Percentiles rank a stretch among this genome's conserved stretches.
These are phyloP conservation scores for Myotis daubentonii DNA, from an alignment of 2,797 vertebrate species.

Conservation along the genomic window DNA sequence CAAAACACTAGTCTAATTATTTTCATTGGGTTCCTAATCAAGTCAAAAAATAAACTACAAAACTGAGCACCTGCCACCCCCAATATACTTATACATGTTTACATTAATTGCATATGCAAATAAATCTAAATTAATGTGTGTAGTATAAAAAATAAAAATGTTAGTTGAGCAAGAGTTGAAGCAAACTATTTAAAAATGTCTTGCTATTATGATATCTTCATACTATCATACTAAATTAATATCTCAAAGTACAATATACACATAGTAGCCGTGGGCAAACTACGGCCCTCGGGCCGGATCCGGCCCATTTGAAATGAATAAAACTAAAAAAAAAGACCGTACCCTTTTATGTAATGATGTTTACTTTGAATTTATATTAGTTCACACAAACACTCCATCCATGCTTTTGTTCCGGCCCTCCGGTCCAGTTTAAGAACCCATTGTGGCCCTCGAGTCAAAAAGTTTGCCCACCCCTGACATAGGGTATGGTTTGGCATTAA, in stretches of 20 bases:
- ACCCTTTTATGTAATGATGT: too few species aligned
- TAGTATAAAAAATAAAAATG: neutral
- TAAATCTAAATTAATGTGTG: conserved; percentile 7
- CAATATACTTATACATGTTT: neutral
- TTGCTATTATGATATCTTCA: neutral
- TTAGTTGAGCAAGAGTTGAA: neutral
- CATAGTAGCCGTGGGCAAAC: neutral
- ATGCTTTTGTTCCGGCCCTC: too few species aligned
- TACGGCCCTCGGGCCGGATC: too few species aligned
- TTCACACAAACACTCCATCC: too few species aligned
- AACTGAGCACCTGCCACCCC: neutral
- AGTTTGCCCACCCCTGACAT: neutral
- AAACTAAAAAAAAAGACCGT: too few species aligned
- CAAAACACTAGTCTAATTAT: neutral
- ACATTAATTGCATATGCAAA: neutral
- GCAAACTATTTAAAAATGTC: conserved; percentile 8
- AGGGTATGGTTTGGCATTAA: neutral
- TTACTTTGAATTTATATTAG: too few species aligned
- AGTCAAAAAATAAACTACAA: neutral
- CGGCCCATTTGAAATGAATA: too few species aligned
- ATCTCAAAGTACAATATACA: conserved; percentile 7
- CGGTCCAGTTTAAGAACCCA: too few species aligned
- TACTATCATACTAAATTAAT: neutral
- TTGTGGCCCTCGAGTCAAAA: too few species aligned
- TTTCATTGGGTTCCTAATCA: neutral